These are phyloP conservation scores for Paramormyrops hopkinsi DNA, from an alignment of 2,797 vertebrate species.

Conservation along the genomic window DNA sequence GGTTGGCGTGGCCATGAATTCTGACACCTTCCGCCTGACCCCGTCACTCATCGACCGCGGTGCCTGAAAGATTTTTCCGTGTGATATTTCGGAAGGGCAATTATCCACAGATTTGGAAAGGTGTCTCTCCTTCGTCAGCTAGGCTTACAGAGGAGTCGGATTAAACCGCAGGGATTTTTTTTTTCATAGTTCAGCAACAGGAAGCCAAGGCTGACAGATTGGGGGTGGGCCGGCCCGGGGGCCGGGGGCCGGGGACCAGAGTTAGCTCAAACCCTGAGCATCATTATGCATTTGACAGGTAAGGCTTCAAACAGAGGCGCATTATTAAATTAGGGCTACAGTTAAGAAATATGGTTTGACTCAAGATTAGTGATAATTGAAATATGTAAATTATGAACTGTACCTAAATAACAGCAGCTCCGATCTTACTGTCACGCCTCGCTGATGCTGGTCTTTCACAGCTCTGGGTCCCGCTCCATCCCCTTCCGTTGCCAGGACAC, in stretches of 20 bases:
- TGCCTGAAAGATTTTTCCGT: conserved; percentile 19
- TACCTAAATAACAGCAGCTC: not conserved
- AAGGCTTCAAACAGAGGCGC: not conserved
- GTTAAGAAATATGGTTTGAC: not conserved
- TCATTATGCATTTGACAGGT: not conserved
- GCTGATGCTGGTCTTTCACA: not conserved
- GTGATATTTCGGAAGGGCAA: not conserved
- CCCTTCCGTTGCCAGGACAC: not conserved
- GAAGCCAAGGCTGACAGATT: not conserved
- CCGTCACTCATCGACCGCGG: conserved; percentile 36
- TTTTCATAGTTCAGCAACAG: not conserved
- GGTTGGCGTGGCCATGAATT: not conserved
- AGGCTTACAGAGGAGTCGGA: not conserved
- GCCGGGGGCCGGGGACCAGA: too few relatives aligned
- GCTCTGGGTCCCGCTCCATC: not conserved
- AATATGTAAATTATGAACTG: not conserved
- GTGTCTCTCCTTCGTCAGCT: not conserved
- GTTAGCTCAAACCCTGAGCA: not conserved
- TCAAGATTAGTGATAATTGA: not conserved
- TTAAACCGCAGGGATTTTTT: not conserved
- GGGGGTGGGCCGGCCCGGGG: not conserved
- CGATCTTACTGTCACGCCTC: not conserved
- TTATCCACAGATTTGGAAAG: not conserved
- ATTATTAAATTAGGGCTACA: not conserved
- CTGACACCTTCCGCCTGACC: conserved; percentile 34